Conservation (phyloP, 1,140 invertebrate species). For the Scaptomyza montana region DNA sequence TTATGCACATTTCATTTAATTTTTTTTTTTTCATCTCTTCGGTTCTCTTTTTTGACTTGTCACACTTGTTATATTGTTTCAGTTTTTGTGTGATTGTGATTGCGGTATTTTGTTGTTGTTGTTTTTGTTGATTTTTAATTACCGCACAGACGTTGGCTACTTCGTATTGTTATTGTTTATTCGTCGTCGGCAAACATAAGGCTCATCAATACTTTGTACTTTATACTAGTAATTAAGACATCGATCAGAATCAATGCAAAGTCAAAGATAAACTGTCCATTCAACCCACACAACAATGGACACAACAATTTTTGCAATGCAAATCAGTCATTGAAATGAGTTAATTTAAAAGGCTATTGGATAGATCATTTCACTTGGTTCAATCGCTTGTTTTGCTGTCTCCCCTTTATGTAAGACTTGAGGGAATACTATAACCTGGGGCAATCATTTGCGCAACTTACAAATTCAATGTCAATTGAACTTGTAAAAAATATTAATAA, state of each 20-base stretch:
- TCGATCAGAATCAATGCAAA: constrained; percentile 26
- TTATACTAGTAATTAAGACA: constrained; percentile 34
- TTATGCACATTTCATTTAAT: constrained; percentile 26
- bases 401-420: constrained; percentile 44
- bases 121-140: constrained; percentile 36
- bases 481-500: constrained; percentile 68
- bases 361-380: neutral
- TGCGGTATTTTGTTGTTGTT: neutral
- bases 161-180: constrained; percentile 18
- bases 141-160: constrained; percentile 27
- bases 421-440: constrained; percentile 13
- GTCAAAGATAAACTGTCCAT: constrained; percentile 12
- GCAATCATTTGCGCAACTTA: constrained; percentile 54
- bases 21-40: constrained; percentile 1
- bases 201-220: constrained; percentile 20
- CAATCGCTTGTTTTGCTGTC: constrained; percentile 18
- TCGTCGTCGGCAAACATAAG: neutral
- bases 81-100: neutral
- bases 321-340: constrained; percentile 32
- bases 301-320: constrained; percentile 35
- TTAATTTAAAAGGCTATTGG: constrained; percentile 8
- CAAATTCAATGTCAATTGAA: constrained; percentile 76
- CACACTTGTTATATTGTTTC: constrained; percentile 15
- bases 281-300: neutral
- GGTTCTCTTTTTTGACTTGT: constrained; percentile 20